phyloP scores from a whole-genome alignment of 2,113 vertebrate species.

The Periophthalmus modestus region DNA sequence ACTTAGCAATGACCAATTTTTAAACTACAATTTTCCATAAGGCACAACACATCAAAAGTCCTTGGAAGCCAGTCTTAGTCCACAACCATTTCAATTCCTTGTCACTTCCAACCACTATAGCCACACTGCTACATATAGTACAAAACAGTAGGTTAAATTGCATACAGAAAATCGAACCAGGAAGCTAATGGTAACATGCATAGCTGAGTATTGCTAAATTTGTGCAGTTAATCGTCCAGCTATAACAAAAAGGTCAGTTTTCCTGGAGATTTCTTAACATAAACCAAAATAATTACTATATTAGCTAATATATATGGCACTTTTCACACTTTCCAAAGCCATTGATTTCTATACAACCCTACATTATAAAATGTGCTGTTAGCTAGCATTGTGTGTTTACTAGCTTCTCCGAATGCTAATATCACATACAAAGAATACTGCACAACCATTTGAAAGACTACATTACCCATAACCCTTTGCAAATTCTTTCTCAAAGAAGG shows the following conservation, averaged over 20 bases:
- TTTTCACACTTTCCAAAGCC: conserved; percentile 34
- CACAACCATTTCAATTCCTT: conserved; percentile 5
- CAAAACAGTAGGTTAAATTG: conserved; percentile 16
- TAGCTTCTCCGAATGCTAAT: conserved; percentile 14
- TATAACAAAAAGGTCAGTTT: neutral
- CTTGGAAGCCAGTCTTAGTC: conserved; percentile 7
- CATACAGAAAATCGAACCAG: conserved; percentile 19
- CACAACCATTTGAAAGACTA: conserved; percentile 38
- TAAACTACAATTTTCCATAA: conserved; percentile 22
- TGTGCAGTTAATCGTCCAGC: conserved; percentile 17
- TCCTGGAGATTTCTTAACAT: neutral
- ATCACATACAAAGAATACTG: conserved; percentile 26
- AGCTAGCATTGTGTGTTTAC: neutral
- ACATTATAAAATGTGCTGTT: neutral
- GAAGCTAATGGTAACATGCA: conserved; percentile 26
- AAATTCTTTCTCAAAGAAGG: neutral
- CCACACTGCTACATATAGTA: conserved; percentile 21
- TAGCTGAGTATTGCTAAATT: conserved; percentile 17
- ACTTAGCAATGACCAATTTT: neutral
- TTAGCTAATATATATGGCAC: neutral
- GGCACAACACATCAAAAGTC: conserved; percentile 12
- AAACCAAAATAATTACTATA: neutral
- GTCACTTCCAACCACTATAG: neutral
- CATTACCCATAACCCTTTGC: conserved; percentile 50
- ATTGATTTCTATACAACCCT: conserved; percentile 20